These are phyloP conservation scores for Cassiopea xamachana DNA, from an alignment of 30 jellyfish, hydroid and myxozoan genomes.

Conservation along the genomic window DNA sequence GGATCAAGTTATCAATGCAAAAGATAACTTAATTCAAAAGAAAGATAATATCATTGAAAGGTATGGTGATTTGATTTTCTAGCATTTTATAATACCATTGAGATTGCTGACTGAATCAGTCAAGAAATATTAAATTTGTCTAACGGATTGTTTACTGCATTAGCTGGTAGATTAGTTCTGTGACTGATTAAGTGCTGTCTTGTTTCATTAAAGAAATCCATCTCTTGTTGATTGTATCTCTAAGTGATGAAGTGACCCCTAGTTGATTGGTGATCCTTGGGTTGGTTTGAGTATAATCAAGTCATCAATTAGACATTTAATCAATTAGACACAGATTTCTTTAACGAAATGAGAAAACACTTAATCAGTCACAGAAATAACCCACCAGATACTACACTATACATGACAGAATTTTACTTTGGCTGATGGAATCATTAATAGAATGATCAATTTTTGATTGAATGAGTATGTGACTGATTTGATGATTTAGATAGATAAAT, in stretches of 20 bases:
- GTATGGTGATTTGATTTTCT: constrained; percentile 8
- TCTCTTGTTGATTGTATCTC: neutral
- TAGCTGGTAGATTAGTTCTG: neutral
- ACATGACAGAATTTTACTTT: no score
- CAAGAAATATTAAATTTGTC: neutral
- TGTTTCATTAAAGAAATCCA: neutral
- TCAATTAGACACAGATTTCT: neutral
- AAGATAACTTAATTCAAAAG: constrained; percentile 76
- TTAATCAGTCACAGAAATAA: neutral
- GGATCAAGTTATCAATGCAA: constrained; percentile 77
- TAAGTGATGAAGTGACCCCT: neutral
- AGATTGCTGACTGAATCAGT: no score
- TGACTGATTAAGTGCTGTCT: neutral
- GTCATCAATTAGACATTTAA: neutral
- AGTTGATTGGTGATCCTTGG: no score
- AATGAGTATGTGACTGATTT: neutral
- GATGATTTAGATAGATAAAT: neutral
- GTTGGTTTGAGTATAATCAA: no score
- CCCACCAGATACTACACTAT: neutral
- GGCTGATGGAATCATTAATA: neutral
- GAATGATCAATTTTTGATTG: neutral
- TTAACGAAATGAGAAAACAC: neutral
- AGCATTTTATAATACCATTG: neutral
- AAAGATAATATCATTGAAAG: constrained; percentile 78
- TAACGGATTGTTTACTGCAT: no score